Base-by-base conservation (phyloP, 2,113 vertebrate genomes). In the Dascyllus trimaculatus region DNA sequence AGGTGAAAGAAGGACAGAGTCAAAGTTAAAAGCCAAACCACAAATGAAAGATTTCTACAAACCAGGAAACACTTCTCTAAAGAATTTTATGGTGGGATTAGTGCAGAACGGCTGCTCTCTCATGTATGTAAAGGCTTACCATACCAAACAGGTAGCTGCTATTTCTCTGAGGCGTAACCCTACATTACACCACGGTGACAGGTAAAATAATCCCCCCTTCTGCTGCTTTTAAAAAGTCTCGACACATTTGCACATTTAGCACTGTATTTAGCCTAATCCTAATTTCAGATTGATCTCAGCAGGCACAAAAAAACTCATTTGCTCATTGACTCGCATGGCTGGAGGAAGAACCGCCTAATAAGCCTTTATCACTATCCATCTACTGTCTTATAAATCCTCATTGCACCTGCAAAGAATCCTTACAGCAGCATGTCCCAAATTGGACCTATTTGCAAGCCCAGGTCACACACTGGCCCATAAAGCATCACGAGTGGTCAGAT, bases 241-340 rank as follows among this genome's bases (percentile, higher is more conserved):
- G 58, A 80, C 68, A 78, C 13, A n/a, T n/a, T n/a, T n/a, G 51
- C 78, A 59, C 43, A 43, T 32, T 49, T 59, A 60, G 53, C 25
- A 13, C 53, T 66, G 49, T 45, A 46, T 87, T 89, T 61, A 72
- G 46, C n/a, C 53, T 71, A 71, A 78, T 82, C 66, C 32, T 26
- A 46, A 61, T 56, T 78, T 63, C 24, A 63, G 22, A 75, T 63
- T 26, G 45, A 86, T 83, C 69, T 78, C 57, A 73, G 58, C 45
- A n/a, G 46, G 52, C 21, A 59, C 15, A 38, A 61, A 71, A 75
- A 71, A 76, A 75, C 65, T 53, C 0, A 78, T 53, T 51, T 74
- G 25, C 51, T 78, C 48, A 22, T 51, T 6, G 3, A 17, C 56
- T 66, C 11, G n/a, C 15, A 40, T 10, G 25, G 21, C 38, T 45